Percentiles rank a stretch among this genome's conserved stretches.
Conservation (phyloP, 2,113 vertebrate genomes). For the Phainopepla nitens region DNA sequence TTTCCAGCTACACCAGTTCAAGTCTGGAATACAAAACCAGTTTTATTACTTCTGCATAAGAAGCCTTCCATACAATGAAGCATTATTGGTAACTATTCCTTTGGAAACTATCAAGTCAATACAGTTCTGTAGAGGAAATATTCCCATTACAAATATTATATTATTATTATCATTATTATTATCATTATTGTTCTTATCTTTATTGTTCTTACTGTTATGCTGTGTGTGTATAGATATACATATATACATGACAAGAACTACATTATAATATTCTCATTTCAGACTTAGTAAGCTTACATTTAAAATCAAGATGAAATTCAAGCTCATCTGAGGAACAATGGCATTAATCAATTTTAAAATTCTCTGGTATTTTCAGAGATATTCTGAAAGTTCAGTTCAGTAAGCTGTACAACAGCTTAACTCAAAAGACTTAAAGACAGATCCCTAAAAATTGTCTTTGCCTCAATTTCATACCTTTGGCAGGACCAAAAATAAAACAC, state of each 20-base stretch:
- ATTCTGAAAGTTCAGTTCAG: neutral
- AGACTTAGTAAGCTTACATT: neutral
- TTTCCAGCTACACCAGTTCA: neutral
- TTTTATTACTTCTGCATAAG: neutral
- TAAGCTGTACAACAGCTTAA: neutral
- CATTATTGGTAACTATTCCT: neutral
- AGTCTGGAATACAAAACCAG: neutral
- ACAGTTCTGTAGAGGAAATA: neutral
- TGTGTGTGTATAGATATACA: neutral
- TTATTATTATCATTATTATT: neutral
- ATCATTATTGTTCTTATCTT: neutral
- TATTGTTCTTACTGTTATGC: neutral
- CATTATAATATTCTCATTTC: neutral
- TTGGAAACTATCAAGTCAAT: neutral
- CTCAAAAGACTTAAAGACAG: neutral
- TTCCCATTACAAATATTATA: neutral
- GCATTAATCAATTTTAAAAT: neutral
- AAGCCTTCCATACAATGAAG: neutral
- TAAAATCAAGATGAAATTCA: conserved; percentile 1
- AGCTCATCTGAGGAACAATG: neutral
- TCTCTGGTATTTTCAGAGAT: neutral
- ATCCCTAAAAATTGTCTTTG: neutral
- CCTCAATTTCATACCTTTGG: neutral
- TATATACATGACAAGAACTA: neutral
- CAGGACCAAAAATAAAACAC: neutral